These are phyloP conservation scores for Fregetta grallaria DNA, from an alignment of 2,113 vertebrate species.

Conservation along the genomic window DNA sequence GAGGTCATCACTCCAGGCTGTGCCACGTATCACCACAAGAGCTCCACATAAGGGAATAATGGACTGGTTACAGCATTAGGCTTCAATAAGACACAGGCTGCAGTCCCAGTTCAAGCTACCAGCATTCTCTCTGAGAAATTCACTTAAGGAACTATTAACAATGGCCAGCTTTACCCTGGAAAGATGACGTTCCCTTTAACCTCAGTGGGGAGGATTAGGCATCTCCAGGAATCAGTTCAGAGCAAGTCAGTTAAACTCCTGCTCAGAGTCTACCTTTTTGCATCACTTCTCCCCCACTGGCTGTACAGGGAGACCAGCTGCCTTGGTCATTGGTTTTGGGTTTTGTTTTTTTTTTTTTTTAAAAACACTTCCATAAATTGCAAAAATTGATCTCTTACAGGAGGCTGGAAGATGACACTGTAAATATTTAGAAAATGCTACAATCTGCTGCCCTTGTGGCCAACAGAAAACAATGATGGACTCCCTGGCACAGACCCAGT, in stretches of 20 bases:
- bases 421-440: constrained; percentile 26
- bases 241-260: not conserved
- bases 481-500: not conserved
- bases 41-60: no score
- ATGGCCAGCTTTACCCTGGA: not conserved
- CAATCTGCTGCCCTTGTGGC: not conserved
- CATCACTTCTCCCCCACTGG: not conserved
- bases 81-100: not conserved
- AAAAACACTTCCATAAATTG: not conserved
- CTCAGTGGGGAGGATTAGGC: not conserved
- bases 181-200: not conserved
- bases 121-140: not conserved
- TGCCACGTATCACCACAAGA: not conserved
- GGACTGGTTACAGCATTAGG: not conserved
- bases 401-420: not conserved
- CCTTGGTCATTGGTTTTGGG: not conserved
- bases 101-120: not conserved
- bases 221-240: not conserved
- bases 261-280: not conserved
- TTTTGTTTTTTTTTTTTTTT: not conserved
- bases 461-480: not conserved
- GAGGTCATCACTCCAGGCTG: not conserved
- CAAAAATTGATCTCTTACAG: not conserved
- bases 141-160: not conserved
- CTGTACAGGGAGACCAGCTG: not conserved